These are phyloP conservation scores for Hydropsyche betteni DNA, from an alignment of 2,888 invertebrate species.

Conservation along the genomic window DNA sequence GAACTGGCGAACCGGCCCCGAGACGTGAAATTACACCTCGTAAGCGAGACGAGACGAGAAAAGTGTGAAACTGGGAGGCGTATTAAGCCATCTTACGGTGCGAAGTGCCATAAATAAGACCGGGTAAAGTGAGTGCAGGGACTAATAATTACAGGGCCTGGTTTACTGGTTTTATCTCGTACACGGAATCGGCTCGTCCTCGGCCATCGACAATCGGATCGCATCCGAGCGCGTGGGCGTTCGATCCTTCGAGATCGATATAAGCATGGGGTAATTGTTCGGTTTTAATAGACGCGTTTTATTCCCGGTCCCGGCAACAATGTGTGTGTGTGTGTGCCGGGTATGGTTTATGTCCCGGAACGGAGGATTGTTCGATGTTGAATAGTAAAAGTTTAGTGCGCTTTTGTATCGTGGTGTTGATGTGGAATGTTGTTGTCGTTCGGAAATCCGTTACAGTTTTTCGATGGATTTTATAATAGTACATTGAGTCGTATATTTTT, in stretches of 20 bases:
- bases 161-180: slow-evolving; percentile 34
- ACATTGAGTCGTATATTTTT: too few relatives aligned
- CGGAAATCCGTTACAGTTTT: too few relatives aligned
- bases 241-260: slow-evolving; percentile 11
- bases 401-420: too few relatives aligned
- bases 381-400: too few relatives aligned
- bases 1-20: not conserved
- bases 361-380: too few relatives aligned
- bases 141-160: slow-evolving; percentile 37
- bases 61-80: slow-evolving; percentile 4
- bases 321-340: not conserved
- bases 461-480: too few relatives aligned
- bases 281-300: slow-evolving; percentile 30
- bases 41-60: too few relatives aligned
- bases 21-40: not conserved
- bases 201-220: slow-evolving; percentile 22
- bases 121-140: slow-evolving; percentile 31
- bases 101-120: slow-evolving; percentile 35
- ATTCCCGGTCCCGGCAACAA: not conserved
- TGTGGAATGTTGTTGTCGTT: too few relatives aligned
- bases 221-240: slow-evolving; percentile 21
- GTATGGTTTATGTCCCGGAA: too few relatives aligned
- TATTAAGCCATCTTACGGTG: slow-evolving; percentile 42
- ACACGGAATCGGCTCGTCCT: not conserved
- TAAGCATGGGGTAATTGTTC: slow-evolving; percentile 26